Conservation (phyloP, 2,797 vertebrate genomes). For the Enteromius unitaeniatus region DNA sequence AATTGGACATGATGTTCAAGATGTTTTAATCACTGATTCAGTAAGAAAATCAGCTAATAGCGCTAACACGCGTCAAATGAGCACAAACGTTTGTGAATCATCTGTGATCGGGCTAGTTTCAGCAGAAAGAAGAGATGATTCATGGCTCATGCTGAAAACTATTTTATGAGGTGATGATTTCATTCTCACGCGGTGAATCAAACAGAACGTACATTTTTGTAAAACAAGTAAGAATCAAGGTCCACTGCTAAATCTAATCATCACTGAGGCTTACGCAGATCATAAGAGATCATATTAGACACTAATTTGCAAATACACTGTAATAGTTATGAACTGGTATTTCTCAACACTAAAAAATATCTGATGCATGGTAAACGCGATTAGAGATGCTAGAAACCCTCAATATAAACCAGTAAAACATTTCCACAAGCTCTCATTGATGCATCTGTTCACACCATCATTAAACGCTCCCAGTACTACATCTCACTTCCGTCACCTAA, state of each 20-base stretch:
- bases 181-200: neutral
- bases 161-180: neutral
- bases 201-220: neutral
- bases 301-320: neutral
- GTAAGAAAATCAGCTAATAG: neutral
- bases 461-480: neutral
- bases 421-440: neutral
- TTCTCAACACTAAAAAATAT: neutral
- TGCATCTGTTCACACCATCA: conserved; percentile 33
- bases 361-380: neutral
- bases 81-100: neutral
- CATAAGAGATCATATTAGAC: neutral
- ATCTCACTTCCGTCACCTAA: conserved; percentile 30
- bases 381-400: neutral
- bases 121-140: neutral
- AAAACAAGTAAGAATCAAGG: neutral
- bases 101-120: neutral
- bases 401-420: neutral
- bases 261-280: neutral
- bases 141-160: neutral
- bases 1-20: neutral
- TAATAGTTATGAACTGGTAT: neutral
- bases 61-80: neutral
- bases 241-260: neutral
- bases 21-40: neutral